Conservation (phyloP, 2,113 vertebrate genomes). For the Tychaedon coryphoeus region DNA sequence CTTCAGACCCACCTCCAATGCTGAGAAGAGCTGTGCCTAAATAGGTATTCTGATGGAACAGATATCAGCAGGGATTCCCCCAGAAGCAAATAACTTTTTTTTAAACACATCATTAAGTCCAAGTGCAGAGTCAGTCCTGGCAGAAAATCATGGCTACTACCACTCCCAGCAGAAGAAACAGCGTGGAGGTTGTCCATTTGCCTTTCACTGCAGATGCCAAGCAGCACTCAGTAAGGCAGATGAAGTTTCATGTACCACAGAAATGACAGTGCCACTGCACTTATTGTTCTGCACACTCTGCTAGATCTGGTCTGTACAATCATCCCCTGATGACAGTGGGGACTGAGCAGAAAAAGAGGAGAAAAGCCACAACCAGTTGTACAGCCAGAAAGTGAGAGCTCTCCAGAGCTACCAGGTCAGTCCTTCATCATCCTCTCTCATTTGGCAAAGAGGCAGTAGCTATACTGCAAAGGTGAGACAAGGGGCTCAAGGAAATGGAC, state of each 20-base stretch:
- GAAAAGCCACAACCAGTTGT: background rate
- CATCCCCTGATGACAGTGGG: background rate
- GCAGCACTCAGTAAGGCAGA: background rate
- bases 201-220: background rate
- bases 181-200: background rate
- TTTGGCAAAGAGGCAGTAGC: background rate
- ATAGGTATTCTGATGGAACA: background rate
- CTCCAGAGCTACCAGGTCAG: background rate
- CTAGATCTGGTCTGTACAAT: background rate
- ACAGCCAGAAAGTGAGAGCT: background rate
- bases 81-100: background rate
- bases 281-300: background rate
- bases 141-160: background rate
- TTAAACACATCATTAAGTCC: background rate
- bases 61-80: background rate
- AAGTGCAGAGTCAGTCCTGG: background rate
- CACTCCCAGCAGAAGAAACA: background rate
- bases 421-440: background rate
- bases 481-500: background rate
- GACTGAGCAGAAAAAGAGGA: background rate
- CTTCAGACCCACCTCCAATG: background rate
- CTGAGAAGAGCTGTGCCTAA: background rate
- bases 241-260: background rate
- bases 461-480: background rate
- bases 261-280: background rate